Base-by-base conservation (phyloP, 2,797 vertebrate species). In the Bradypodion ventrale region DNA sequence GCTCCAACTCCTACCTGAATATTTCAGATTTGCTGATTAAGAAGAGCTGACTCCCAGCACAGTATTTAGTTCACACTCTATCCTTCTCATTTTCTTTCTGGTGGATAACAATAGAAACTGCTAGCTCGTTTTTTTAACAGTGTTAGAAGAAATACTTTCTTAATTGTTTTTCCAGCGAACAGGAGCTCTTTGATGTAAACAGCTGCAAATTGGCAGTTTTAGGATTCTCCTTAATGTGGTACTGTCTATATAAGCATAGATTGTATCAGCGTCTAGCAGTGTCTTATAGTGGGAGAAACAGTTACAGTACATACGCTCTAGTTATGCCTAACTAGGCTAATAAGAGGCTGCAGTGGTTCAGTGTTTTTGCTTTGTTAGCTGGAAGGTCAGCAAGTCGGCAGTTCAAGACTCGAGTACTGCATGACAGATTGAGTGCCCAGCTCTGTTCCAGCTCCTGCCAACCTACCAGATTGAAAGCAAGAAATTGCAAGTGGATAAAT, bases 21-120 rank as follows among this genome's bases (percentile, higher is more conserved):
- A 52, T 60, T n/a, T 37, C 4, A 84, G 83, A 83, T 90, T 75
- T 0, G 65, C 75, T 92, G 89, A 90, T 86, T 49, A 93, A 94
- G 83, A 0, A 85, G 85, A 85, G 0, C 0, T 87, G 84, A 56
- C 90, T 93, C 91, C 90, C 89, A 88, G 90, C 87, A 44, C 78
- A 83, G 62, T 83, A 66, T 85, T 92, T 87, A 74, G 78, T 89
- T 91, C 85, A 88, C 89, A 84, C 88, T 91, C 91, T 74, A 84
- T 92, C 89, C 77, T 89, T 90, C 89, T 90, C 4, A 0, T 88
- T 88, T 82, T 91, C 84, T 93, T 91, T 91, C 92, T 91, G 0
- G 62, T 25, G 40, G 12, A 63, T 0, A 0, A 79, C 75, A 75
- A 29, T 79, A 83, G 85, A 75, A 86, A 46, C 0, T 69, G 32